Evolutionary conservation across 2,888 invertebrate genomes (phyloP).

Genomic region (Cataglyphis cursor): DNA sequence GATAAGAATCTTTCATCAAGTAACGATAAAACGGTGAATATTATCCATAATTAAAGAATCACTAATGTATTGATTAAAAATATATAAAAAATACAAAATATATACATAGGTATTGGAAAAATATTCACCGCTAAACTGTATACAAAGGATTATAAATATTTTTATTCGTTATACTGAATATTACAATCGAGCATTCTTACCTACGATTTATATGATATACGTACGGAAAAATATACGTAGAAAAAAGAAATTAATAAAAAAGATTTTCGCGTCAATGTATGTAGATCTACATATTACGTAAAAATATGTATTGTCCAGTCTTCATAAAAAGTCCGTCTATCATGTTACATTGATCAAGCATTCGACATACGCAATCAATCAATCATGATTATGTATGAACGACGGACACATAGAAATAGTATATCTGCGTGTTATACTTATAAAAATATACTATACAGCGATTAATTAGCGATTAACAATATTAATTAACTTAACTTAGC

Average conservation of each 20-base stretch:
- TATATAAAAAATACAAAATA: not conserved
- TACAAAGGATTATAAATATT: conserved; percentile 75
- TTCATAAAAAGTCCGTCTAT: conserved; percentile 53
- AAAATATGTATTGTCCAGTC: conserved; percentile 72
- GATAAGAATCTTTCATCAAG: not conserved
- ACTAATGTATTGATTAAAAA: not conserved
- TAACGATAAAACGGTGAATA: not conserved
- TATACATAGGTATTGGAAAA: not conserved
- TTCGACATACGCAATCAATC: not conserved
- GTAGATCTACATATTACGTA: conserved; percentile 27
- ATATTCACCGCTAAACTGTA: not conserved
- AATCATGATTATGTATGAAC: not conserved
- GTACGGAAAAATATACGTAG: conserved; percentile 66
- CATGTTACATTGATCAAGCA: conserved; percentile 10
- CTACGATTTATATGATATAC: conserved; percentile 58
- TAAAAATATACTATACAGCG: conserved; percentile 76
- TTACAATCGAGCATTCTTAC: conserved; percentile 69
- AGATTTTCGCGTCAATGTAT: not conserved
- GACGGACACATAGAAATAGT: conserved; percentile 52
- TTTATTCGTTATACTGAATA: conserved; percentile 75
- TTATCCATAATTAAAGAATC: not conserved
- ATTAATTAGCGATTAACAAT: conserved; percentile 36
- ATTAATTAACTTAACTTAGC: conserved; percentile 52
- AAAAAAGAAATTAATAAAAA: conserved; percentile 59
- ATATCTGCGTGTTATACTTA: conserved; percentile 64